Evolutionary conservation across 2,113 vertebrate genomes (phyloP).

Genomic region (Mola mola): DNA sequence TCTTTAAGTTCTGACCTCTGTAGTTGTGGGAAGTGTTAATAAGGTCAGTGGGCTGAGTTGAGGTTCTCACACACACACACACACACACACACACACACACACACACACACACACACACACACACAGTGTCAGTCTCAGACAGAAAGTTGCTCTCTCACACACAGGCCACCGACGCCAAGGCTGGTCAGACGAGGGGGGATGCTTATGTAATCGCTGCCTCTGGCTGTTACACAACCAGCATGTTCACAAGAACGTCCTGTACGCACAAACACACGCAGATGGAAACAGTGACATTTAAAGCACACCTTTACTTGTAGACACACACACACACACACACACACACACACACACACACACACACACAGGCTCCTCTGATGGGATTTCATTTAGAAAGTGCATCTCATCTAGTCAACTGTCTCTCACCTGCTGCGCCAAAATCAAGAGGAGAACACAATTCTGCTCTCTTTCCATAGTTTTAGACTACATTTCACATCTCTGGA

Average conservation of each 20-base stretch:
- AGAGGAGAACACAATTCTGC: too few relatives aligned
- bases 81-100: constrained; percentile 6
- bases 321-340: not conserved
- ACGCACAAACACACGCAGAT: not conserved
- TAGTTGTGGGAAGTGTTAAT: not conserved
- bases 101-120: constrained; percentile 12
- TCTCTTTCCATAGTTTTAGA: too few relatives aligned
- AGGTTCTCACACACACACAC: constrained; percentile 3
- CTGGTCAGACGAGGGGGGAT: constrained; percentile 55
- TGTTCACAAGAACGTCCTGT: constrained; percentile 66
- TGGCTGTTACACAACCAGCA: constrained; percentile 77
- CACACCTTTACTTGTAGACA: constrained; percentile 9
- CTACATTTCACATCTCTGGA: too few relatives aligned
- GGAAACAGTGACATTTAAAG: not conserved
- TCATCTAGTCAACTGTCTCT: too few relatives aligned
- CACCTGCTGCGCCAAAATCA: too few relatives aligned
- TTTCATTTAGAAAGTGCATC: too few relatives aligned
- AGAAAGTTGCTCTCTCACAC: constrained; percentile 44
- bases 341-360: too few relatives aligned
- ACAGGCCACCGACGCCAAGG: constrained; percentile 44
- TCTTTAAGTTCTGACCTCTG: too few relatives aligned
- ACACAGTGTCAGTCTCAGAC: constrained; percentile 25
- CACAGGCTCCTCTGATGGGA: too few relatives aligned
- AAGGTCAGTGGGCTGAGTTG: constrained; percentile 13
- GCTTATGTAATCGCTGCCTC: constrained; percentile 77